These are phyloP conservation scores for Meiosimyza decipiens DNA, from an alignment of 2,888 invertebrate species.

Conservation along the genomic window DNA sequence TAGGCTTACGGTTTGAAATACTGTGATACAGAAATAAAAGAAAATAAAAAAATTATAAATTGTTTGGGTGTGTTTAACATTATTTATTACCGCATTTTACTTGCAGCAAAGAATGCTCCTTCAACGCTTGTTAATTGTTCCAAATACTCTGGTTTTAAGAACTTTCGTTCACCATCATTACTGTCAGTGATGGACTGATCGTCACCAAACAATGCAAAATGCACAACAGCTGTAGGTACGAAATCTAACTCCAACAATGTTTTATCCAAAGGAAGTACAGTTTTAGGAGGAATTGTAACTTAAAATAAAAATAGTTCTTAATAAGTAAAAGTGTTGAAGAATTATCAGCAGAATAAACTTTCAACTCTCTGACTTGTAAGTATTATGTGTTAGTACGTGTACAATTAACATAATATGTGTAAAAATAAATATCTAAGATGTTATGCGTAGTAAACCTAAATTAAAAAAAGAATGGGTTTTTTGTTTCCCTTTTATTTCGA, in stretches of 20 bases:
- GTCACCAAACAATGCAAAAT: constrained; percentile 73
- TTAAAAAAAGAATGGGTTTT: no score
- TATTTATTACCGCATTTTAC: constrained; percentile 70
- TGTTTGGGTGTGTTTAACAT: neutral
- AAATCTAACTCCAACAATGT: constrained; percentile 79
- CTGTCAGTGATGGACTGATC: constrained; percentile 50
- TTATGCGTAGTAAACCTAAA: no score
- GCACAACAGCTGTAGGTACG: constrained; percentile 82
- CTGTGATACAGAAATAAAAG: constrained; percentile 3
- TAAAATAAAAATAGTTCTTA: constrained; percentile 39
- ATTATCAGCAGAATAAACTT: neutral
- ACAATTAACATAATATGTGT: no score
- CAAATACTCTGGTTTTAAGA: constrained; percentile 73
- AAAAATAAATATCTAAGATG: no score
- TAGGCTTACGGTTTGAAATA: constrained; percentile 15
- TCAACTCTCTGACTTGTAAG: no score
- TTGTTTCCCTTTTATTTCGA: no score
- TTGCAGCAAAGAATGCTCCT: constrained; percentile 76
- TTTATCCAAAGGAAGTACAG: constrained; percentile 71
- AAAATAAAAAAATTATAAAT: neutral
- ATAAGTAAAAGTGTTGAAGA: constrained; percentile 19
- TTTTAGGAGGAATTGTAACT: constrained; percentile 89
- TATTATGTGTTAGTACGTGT: no score
- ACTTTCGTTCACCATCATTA: constrained; percentile 49
- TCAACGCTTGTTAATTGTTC: constrained; percentile 74